A percentile compares a stretch with the other conserved stretches of the same genome.
These are phyloP conservation scores for Eubasilissa splendida DNA, from an alignment of 2,888 invertebrate genomes.

Conservation along the genomic window DNA sequence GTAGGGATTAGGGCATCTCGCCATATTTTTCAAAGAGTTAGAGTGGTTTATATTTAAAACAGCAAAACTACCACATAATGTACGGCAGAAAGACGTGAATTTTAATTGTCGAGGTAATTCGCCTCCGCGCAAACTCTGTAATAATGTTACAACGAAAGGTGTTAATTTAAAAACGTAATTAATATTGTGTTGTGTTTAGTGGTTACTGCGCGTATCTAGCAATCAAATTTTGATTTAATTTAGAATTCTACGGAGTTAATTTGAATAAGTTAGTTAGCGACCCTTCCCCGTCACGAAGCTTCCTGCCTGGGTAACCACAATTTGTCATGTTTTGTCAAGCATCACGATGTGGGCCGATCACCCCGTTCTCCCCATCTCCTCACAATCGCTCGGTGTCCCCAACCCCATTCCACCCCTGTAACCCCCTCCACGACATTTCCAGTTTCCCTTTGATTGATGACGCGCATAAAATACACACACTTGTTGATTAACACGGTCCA, in stretches of 20 bases:
- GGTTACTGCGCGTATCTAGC: neutral
- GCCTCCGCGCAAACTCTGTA: no score
- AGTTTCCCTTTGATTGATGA: slow-evolving; percentile 49
- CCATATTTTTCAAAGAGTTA: no score
- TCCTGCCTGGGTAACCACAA: slow-evolving; percentile 38
- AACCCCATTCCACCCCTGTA: neutral
- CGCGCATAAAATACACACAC: slow-evolving; percentile 47
- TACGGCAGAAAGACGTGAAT: no score
- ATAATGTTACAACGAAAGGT: no score
- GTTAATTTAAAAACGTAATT: no score
- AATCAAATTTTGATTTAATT: slow-evolving; percentile 26
- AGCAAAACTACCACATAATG: no score
- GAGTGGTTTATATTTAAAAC: no score
- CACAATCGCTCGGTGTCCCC: neutral
- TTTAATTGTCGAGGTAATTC: no score
- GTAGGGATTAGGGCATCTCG: no score
- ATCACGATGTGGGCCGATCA: slow-evolving; percentile 43
- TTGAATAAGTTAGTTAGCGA: slow-evolving; percentile 33
- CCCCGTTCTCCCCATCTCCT: neutral
- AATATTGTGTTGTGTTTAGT: neutral
- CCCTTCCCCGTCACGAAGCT: slow-evolving; percentile 32
- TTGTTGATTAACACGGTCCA: slow-evolving; percentile 46
- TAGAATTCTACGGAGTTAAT: slow-evolving; percentile 18
- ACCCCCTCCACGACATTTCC: slow-evolving; percentile 19
- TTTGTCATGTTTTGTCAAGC: slow-evolving; percentile 54